Conservation (phyloP, 2,797 vertebrate species). For the Lacerta viridis region DNA sequence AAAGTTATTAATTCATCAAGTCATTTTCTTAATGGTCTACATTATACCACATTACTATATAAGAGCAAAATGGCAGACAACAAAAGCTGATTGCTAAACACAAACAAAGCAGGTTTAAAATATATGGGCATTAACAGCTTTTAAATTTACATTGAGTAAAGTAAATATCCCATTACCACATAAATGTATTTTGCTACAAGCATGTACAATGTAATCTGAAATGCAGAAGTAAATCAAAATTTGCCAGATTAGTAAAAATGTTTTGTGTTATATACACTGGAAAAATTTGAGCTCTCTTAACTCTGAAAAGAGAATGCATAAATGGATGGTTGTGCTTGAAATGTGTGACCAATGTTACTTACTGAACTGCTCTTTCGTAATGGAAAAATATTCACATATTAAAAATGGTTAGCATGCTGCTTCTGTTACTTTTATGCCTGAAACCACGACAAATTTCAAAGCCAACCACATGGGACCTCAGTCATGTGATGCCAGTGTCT, state of each 20-base stretch:
- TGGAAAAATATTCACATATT: neutral
- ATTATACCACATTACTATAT: slow-evolving; percentile 24
- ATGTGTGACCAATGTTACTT: neutral
- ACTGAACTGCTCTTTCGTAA: neutral
- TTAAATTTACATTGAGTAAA: neutral
- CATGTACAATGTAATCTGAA: neutral
- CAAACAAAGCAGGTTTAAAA: neutral
- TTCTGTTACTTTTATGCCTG: neutral
- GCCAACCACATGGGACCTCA: neutral
- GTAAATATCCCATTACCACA: neutral
- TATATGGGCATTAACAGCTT: neutral
- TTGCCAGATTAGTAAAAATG: neutral
- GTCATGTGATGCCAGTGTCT: neutral
- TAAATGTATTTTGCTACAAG: neutral
- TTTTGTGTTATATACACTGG: too few species aligned
- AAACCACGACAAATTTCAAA: neutral
- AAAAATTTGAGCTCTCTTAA: too few species aligned
- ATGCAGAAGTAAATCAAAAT: neutral
- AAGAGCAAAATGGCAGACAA: neutral
- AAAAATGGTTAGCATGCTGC: neutral
- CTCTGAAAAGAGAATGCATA: neutral
- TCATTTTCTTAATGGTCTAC: neutral
- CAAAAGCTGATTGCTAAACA: slow-evolving; percentile 11
- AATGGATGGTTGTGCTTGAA: neutral
- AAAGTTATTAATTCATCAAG: slow-evolving; percentile 2